Percentiles rank a stretch among this genome's conserved stretches.
Conservation (phyloP, 1,140 invertebrate species). For the Parasteatoda tepidariorum region DNA sequence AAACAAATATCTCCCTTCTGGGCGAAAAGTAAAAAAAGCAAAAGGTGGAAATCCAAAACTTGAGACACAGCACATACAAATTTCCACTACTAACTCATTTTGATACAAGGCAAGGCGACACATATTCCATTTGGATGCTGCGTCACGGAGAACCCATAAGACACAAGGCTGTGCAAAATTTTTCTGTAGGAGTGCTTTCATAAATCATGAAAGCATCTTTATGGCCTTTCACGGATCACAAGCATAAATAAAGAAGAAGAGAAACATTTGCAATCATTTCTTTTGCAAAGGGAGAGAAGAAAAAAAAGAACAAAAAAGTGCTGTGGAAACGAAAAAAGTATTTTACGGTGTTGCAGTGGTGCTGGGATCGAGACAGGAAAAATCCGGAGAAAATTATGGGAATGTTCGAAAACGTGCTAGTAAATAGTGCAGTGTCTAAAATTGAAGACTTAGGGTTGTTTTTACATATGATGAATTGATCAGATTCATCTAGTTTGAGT, state of each 20-base stretch:
- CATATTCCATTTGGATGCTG: conserved; percentile 1
- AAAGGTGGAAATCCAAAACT: too few species aligned
- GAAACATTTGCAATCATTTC: neutral
- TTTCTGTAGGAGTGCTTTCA: neutral
- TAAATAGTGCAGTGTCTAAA: too few species aligned
- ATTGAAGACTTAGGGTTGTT: too few species aligned
- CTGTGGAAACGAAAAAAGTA: too few species aligned
- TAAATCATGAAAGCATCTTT: neutral
- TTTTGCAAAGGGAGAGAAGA: too few species aligned
- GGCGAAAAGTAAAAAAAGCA: neutral
- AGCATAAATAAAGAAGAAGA: neutral
- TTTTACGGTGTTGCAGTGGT: too few species aligned
- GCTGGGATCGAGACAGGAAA: too few species aligned
- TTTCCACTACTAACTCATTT: neutral
- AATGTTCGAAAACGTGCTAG: too few species aligned
- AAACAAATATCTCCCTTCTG: neutral
- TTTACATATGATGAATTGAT: too few species aligned
- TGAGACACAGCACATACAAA: neutral
- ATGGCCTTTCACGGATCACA: neutral
- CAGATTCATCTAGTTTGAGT: too few species aligned
- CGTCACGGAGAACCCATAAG: neutral
- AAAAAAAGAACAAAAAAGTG: neutral
- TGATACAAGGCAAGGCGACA: neutral
- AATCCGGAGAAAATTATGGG: too few species aligned
- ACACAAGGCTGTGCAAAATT: neutral